phyloP scores from a whole-genome alignment of 2,888 invertebrate species.

The Bellardia bayeri region DNA sequence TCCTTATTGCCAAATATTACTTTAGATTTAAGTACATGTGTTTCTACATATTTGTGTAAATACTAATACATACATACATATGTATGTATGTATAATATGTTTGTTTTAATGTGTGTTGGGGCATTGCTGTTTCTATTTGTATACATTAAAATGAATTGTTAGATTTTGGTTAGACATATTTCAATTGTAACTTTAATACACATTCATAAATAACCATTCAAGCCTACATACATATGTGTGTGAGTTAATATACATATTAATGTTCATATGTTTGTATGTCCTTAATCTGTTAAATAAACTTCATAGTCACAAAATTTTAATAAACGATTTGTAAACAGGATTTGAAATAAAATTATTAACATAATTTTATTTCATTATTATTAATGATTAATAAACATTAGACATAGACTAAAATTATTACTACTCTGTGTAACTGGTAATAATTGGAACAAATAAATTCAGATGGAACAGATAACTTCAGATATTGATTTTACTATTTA shows the following conservation, averaged over 20 bases:
- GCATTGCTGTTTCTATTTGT: not conserved
- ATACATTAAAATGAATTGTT: constrained; percentile 42
- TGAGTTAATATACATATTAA: constrained; percentile 37
- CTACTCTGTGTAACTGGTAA: not conserved
- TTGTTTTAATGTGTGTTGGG: constrained; percentile 29
- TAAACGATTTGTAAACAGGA: constrained; percentile 72
- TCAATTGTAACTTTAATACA: constrained; percentile 18
- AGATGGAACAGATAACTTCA: too few species aligned
- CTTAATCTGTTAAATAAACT: constrained; percentile 68
- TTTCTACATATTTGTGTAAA: not conserved
- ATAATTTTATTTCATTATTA: constrained; percentile 68
- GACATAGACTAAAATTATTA: not conserved
- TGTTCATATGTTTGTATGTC: constrained; percentile 8
- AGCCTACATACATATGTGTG: constrained; percentile 1
- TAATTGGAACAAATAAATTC: not conserved
- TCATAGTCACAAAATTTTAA: constrained; percentile 65
- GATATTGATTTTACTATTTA: too few species aligned
- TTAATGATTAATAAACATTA: constrained; percentile 66
- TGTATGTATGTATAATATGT: not conserved
- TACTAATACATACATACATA: not conserved
- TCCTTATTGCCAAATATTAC: constrained; percentile 50
- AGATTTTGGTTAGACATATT: constrained; percentile 44
- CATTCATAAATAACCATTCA: not conserved
- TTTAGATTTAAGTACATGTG: constrained; percentile 24
- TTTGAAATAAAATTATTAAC: constrained; percentile 66